Evolutionary conservation across 1,140 invertebrate genomes (phyloP).

Genomic region (Cherax destructor): DNA sequence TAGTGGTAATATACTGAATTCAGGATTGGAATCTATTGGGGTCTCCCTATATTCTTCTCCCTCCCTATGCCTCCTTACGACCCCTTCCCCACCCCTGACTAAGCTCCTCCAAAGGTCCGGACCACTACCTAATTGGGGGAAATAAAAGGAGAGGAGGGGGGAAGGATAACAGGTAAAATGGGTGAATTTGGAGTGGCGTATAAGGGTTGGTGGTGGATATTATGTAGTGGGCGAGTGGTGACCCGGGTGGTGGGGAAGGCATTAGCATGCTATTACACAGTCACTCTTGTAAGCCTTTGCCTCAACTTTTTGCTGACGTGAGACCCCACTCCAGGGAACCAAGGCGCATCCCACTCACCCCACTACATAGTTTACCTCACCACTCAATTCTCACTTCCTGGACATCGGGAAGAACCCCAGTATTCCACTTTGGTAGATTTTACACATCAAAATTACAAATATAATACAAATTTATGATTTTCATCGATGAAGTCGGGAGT

Average conservation of each 20-base stretch:
- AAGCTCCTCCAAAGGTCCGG: too few species aligned
- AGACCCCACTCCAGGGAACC: slow-evolving; percentile 32
- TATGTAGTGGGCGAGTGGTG: slow-evolving; percentile 34
- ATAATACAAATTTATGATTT: too few species aligned
- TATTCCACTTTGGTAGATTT: too few species aligned
- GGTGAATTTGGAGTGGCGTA: slow-evolving; percentile 22
- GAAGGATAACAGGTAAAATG: not conserved
- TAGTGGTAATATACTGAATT: too few species aligned
- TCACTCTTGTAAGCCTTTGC: slow-evolving; percentile 64
- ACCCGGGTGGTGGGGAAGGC: slow-evolving; percentile 48
- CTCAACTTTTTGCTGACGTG: slow-evolving; percentile 67
- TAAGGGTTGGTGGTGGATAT: not conserved
- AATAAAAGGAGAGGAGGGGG: not conserved
- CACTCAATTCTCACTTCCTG: too few species aligned
- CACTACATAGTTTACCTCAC: too few species aligned
- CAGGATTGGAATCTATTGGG: too few species aligned
- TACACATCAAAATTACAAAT: too few species aligned
- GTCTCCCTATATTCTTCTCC: not conserved
- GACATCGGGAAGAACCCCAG: too few species aligned
- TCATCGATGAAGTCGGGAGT: too few species aligned
- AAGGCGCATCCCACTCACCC: slow-evolving; percentile 29
- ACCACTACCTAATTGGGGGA: slow-evolving; percentile 21
- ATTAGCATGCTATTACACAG: slow-evolving; percentile 69
- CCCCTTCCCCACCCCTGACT: too few species aligned
- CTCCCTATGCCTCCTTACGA: not conserved